Evolutionary conservation across 2,888 invertebrate genomes (phyloP), one percentile per base, ranked within the genome.

Genomic region (Drosophila neotestacea): DNA sequence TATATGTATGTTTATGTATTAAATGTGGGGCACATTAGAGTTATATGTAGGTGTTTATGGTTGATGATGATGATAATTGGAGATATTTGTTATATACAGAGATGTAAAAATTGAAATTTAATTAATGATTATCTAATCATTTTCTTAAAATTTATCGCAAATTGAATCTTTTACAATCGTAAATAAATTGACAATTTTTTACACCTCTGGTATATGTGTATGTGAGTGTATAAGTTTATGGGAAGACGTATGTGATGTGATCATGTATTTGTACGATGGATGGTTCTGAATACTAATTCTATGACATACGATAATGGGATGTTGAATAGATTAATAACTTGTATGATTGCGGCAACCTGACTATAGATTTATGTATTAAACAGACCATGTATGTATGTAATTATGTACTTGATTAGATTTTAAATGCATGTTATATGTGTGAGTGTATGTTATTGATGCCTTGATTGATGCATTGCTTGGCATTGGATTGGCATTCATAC

Each of bases 221-320:
- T 32, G 32, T 30, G 30, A 30, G 41, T 41, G 16, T 41, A 11
- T 50, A 10, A 36, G 13, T 47, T 7, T 51, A 3, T 52, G 22
- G 46, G 44, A 44, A 9, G 30, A 41, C 32, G 41, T 48, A 51
- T 56, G 39, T 28, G 34, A 39, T 56, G 42, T 16, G 4, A 10
- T 4, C 9, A 46, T 48, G 13, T 47, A 59, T 42, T 51, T 69
- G 52, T 39, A 46, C 52, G 30, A 39, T 59, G 52, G 28, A 34
- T 50, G 48, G 22, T 70, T 34, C 44, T 55, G 60, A 60, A 36
- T 48, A 38, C 36, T 27, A 16, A 28, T 38, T 10, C 10, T 10
- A 6, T 32, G 32, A 22, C 6, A 7, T n/a, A 46, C 7, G 51
- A 38, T 38, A 36, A n/a, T 16, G 46, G 34, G 27, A 60, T 36